These are phyloP conservation scores for Hippocampus barbouri DNA, from an alignment of 2,113 vertebrate genomes.

Conservation along the genomic window DNA sequence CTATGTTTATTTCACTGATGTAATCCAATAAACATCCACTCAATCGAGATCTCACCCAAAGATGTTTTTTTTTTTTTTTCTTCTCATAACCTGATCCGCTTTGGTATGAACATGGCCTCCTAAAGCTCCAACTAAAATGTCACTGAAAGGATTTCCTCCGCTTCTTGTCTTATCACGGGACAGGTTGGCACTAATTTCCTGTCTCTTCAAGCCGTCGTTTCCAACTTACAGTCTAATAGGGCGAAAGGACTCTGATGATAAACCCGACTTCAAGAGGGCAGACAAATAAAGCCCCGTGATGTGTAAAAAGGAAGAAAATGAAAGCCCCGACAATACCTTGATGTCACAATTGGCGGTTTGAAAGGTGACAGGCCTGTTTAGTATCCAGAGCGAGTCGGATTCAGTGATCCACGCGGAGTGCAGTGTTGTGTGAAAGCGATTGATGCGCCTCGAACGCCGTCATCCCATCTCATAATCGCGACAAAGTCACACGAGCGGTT, in stretches of 20 bases:
- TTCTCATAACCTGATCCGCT: neutral
- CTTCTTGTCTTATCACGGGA: neutral
- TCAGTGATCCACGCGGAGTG: neutral
- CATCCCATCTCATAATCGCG: neutral
- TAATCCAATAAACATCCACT: neutral
- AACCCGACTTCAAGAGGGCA: neutral
- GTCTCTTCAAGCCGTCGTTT: constrained; percentile 1
- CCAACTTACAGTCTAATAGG: constrained; percentile 1
- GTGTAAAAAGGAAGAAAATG: constrained; percentile 12
- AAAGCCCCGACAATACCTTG: constrained; percentile 6
- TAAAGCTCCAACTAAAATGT: neutral
- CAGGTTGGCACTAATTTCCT: constrained; percentile 2
- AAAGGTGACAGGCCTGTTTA: neutral
- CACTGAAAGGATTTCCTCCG: neutral
- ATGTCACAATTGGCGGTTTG: constrained; percentile 6
- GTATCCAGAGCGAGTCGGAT: neutral
- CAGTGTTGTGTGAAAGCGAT: constrained; percentile 2
- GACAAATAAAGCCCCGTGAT: neutral
- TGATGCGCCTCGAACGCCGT: neutral
- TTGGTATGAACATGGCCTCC: neutral
- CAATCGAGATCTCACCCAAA: neutral
- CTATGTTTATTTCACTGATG: neutral
- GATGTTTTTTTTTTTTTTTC: neutral
- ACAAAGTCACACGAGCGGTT: neutral
- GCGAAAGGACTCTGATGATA: neutral